Evolutionary conservation across 2,113 vertebrate species (phyloP).

Genomic region (Apeltes quadracus): DNA sequence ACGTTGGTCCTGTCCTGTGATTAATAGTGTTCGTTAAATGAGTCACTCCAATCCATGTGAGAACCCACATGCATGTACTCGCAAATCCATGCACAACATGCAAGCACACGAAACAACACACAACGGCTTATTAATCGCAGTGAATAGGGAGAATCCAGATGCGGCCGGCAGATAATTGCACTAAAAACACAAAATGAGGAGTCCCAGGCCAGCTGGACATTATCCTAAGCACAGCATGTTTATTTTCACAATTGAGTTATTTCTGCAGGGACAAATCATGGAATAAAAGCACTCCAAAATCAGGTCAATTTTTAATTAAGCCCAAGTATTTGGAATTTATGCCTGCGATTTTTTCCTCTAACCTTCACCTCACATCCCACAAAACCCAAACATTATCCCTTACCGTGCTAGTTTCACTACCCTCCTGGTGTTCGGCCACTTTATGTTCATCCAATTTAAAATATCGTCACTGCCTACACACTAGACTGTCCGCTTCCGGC

Average conservation of each 20-base stretch:
- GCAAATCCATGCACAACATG: slow-evolving; percentile 46
- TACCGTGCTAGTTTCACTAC: slow-evolving; percentile 33
- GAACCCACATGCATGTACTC: slow-evolving; percentile 47
- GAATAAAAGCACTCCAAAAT: slow-evolving; percentile 70
- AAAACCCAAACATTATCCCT: slow-evolving; percentile 60
- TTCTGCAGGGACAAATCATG: slow-evolving; percentile 75
- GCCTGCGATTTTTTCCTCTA: slow-evolving; percentile 81
- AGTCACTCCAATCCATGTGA: slow-evolving; percentile 66
- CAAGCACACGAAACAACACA: slow-evolving; percentile 46
- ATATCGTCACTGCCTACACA: slow-evolving; percentile 25
- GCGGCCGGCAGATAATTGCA: slow-evolving; percentile 76
- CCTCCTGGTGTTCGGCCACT: slow-evolving; percentile 21
- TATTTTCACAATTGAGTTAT: slow-evolving; percentile 77
- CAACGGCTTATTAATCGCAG: slow-evolving; percentile 73
- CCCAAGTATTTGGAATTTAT: slow-evolving; percentile 80
- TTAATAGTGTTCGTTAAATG: slow-evolving; percentile 80
- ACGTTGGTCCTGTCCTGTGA: slow-evolving; percentile 59
- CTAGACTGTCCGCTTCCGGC: slow-evolving; percentile 21
- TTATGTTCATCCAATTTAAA: slow-evolving; percentile 57
- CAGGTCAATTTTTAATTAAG: slow-evolving; percentile 70
- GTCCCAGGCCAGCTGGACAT: slow-evolving; percentile 61
- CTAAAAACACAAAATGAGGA: slow-evolving; percentile 73
- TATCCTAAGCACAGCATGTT: slow-evolving; percentile 69
- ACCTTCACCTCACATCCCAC: slow-evolving; percentile 68
- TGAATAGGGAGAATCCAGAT: slow-evolving; percentile 79